Evolutionary conservation across 92 coral and sea anemone species (phyloP), one percentile per base, ranked within the genome.

Genomic region (Siderastrea radians): DNA sequence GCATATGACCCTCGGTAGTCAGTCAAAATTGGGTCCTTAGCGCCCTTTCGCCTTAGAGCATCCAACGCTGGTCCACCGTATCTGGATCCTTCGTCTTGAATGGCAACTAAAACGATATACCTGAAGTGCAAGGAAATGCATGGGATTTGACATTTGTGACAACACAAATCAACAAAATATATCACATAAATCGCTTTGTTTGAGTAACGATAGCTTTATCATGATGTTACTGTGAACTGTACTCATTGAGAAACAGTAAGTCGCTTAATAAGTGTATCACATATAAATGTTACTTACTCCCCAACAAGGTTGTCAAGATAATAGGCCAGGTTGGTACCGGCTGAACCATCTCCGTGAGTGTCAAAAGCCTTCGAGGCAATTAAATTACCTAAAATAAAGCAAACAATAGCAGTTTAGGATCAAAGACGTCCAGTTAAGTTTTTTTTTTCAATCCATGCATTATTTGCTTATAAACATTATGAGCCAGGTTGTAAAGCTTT

Each of bases 31-130:
- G 85, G 78, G 43, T 59, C 90, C n/a, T 2, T n/a, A 44, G 86
- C 85, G n/a, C 90, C 90, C 17, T 53, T n/a, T 68, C 78, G 44
- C 59, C 8, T 68, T 4, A 86, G 79, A 12, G 82, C 85, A 11
- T 68, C 17, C 11, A 78, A 26, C 10, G 90, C 84, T 6, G 68
- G n/a, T 48, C 50, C 5, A 6, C 19, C 13, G 15, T 3, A 5
- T 3, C 49, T 14, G 3, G 76, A 78, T 3, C 76, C 85, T 15
- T 68, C 85, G 26, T 86, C 90, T 86, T 69, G 83, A 71, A 86
- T 10, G 13, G 90, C 90, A 9, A 77, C 85, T 70, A 86, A 59
- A 52, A 86, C 85, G n/a, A 86, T 78, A 52, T 68, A 77, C 49
- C 90, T 86, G 77, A 1, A 16, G 67, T 46, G 12, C 7, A 19